Evolutionary conservation across 2,888 invertebrate species (phyloP).

Genomic region (Pristionchus fissidentatus): DNA sequence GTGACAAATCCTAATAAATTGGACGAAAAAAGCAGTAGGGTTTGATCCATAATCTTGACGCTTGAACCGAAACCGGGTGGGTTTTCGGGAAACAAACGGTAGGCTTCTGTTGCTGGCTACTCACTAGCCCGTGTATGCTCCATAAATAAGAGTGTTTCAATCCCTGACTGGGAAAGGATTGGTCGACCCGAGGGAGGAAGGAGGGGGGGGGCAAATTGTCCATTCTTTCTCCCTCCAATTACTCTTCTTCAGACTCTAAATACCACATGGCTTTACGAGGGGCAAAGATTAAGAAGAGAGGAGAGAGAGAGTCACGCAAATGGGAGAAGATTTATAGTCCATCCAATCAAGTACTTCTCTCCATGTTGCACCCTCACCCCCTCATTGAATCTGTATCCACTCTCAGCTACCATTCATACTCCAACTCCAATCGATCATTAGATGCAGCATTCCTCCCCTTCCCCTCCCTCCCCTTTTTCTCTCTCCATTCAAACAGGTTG

Average conservation of each 20-base stretch:
- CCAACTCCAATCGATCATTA: not conserved
- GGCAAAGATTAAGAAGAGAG: not conserved
- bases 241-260: constrained; percentile 13
- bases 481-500: constrained; percentile 1
- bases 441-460: constrained; percentile 16
- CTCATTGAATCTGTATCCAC: not conserved
- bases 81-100: too few species aligned
- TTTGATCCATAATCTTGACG: too few species aligned
- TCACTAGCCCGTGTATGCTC: not conserved
- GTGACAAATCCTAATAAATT: too few species aligned
- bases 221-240: constrained; percentile 1
- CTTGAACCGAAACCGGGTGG: too few species aligned
- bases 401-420: not conserved
- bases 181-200: not conserved
- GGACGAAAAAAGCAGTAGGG: too few species aligned
- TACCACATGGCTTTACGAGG: not conserved
- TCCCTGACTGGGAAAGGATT: not conserved
- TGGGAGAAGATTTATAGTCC: not conserved
- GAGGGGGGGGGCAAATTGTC: too few species aligned
- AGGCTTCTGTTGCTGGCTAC: not conserved
- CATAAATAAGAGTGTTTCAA: not conserved
- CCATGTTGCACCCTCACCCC: not conserved
- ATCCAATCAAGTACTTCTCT: not conserved
- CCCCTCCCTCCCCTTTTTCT: not conserved
- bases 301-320: not conserved